Conservation (phyloP, 2,888 invertebrate genomes). For the Gandaritis pyraliata region DNA sequence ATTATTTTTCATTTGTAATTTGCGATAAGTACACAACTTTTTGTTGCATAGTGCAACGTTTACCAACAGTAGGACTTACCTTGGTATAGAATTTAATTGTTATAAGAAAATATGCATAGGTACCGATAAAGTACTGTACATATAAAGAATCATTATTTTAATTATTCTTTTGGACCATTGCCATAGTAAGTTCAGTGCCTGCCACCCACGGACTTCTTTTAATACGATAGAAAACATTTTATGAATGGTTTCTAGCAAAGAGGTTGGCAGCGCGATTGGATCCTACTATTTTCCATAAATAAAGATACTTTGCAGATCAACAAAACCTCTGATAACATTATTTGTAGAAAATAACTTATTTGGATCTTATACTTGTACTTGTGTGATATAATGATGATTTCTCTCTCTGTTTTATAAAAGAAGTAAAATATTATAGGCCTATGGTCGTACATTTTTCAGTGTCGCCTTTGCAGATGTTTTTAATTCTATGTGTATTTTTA, state of each 20-base stretch:
- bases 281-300: constrained; percentile 14
- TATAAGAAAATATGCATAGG: not conserved
- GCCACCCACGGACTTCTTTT: constrained; percentile 32
- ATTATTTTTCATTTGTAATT: too few relatives aligned
- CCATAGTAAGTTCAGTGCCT: constrained; percentile 33
- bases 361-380: not conserved
- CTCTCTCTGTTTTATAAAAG: too few relatives aligned
- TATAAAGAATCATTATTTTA: constrained; percentile 33
- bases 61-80: not conserved
- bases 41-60: too few relatives aligned
- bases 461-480: constrained; percentile 4
- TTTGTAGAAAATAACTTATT: not conserved
- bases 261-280: constrained; percentile 21
- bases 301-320: constrained; percentile 7
- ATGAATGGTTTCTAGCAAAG: constrained; percentile 27
- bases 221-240: constrained; percentile 33
- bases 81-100: too few relatives aligned
- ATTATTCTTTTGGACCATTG: constrained; percentile 38
- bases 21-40: too few relatives aligned
- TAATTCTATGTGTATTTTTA: constrained; percentile 20
- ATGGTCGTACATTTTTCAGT: not conserved
- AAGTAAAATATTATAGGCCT: too few relatives aligned
- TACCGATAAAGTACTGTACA: not conserved
- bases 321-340: not conserved
- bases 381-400: too few relatives aligned